Evolutionary conservation across 2,888 invertebrate species (phyloP), one percentile per base, ranked within the genome.

Genomic region (Sthenelais limicola): DNA sequence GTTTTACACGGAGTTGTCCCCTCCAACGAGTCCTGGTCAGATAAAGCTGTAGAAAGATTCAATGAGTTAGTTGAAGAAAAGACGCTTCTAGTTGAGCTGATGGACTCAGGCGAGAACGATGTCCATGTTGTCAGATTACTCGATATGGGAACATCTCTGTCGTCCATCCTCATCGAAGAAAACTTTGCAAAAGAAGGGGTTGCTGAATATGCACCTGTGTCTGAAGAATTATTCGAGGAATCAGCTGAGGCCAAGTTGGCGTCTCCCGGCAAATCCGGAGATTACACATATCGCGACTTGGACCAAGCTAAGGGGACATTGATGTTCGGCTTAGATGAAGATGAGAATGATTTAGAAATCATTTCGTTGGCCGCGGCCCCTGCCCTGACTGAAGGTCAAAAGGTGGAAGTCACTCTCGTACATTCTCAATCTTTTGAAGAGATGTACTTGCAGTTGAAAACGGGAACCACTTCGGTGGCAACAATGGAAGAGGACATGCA

Each of bases 141-240:
- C n/a, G 78, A 82, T 68, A 79, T 82, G 78, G 84, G 84, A 2
- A 80, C 82, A 15, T 80, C 81, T 3, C 68, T 84, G 15, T 75
- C 78, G 66, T 74, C 81, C 43, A 74, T 51, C 26, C 73, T 84
- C 35, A 73, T 81, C 9, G 74, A 80, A 48, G 79, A 76, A 72
- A 76, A 78, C 7, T 68, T 77, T 24, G 80, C 78, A 9, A 48
- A 12, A 47, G 28, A 47, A 28, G 15, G 48, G 7, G 47, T 12
- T 24, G n/a, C n/a, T n/a, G n/a, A n/a, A n/a, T n/a, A n/a, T n/a
- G 12, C 12, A 35, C 43, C 66, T 18, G 56, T n/a, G 1, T 56
- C 32, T 56, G 32, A 32, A 3, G 30, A 32, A n/a, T n/a, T n/a
- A n/a, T n/a, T n/a, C n/a, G 43, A 43, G 43, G 12, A 43, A 18